These are phyloP conservation scores for Drosophila limbata DNA, from an alignment of 2,888 invertebrate species.

Conservation along the genomic window DNA sequence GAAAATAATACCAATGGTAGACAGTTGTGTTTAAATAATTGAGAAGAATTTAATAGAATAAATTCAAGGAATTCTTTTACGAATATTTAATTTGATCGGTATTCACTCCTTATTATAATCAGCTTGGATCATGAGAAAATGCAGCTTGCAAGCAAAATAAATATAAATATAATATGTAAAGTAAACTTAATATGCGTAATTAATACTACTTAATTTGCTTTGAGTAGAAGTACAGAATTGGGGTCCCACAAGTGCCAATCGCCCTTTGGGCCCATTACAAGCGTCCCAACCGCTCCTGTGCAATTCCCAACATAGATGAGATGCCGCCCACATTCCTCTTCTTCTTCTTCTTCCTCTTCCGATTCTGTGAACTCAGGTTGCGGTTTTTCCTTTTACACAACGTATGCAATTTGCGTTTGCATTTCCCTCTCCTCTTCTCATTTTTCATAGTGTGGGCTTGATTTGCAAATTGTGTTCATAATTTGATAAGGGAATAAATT, in stretches of 20 bases:
- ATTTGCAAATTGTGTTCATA: slow-evolving; percentile 31
- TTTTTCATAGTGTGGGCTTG: slow-evolving; percentile 16
- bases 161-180: background rate
- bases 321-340: slow-evolving; percentile 7
- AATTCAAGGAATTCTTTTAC: no score
- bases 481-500: slow-evolving; percentile 28
- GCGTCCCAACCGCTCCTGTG: slow-evolving; percentile 15
- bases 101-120: no score
- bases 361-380: slow-evolving; percentile 16
- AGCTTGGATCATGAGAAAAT: background rate
- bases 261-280: slow-evolving; percentile 3
- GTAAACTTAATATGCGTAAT: slow-evolving; percentile 1
- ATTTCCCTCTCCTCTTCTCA: slow-evolving; percentile 2
- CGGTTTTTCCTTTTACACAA: slow-evolving; percentile 20
- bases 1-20: no score
- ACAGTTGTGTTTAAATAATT: no score
- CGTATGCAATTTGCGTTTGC: slow-evolving; percentile 39
- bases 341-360: background rate
- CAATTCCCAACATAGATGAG: background rate
- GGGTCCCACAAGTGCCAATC: background rate
- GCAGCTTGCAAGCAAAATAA: background rate
- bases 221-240: background rate
- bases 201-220: slow-evolving; percentile 3
- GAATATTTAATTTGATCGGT: no score
- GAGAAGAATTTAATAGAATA: no score